Conservation (phyloP, 1,140 invertebrate genomes). For the Druon quercuslanigerum region DNA sequence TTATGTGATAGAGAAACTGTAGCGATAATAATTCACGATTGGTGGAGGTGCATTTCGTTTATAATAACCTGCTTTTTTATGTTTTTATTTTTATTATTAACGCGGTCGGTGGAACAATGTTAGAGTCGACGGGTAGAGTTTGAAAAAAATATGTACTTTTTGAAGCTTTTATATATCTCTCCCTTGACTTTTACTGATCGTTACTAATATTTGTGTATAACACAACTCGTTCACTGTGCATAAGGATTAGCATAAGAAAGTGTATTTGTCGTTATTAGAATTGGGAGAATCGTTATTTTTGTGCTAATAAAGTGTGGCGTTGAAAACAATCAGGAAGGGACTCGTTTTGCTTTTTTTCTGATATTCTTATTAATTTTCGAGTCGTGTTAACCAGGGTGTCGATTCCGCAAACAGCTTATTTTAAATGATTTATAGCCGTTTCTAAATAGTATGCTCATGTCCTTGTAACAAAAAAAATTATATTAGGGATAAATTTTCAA, state of each 20-base stretch:
- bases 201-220: constrained; percentile 8
- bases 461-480: no score
- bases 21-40: neutral
- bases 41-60: neutral
- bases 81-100: neutral
- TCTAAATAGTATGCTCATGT: no score
- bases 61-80: no score
- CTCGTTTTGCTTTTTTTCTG: constrained; percentile 2
- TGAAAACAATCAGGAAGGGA: neutral
- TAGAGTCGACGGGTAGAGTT: neutral
- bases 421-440: no score
- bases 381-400: no score
- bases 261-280: neutral
- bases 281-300: neutral
- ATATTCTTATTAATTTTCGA: neutral
- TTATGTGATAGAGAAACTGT: constrained; percentile 3
- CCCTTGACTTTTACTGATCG: neutral
- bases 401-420: no score
- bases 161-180: neutral
- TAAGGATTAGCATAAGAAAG: neutral
- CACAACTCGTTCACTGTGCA: neutral
- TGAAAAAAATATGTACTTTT: neutral
- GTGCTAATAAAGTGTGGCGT: neutral
- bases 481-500: no score
- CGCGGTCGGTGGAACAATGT: neutral